A percentile compares a stretch with the other conserved stretches of the same genome.
Evolutionary conservation across 2,113 vertebrate genomes (phyloP).

Genomic region (Aplodontia rufa): DNA sequence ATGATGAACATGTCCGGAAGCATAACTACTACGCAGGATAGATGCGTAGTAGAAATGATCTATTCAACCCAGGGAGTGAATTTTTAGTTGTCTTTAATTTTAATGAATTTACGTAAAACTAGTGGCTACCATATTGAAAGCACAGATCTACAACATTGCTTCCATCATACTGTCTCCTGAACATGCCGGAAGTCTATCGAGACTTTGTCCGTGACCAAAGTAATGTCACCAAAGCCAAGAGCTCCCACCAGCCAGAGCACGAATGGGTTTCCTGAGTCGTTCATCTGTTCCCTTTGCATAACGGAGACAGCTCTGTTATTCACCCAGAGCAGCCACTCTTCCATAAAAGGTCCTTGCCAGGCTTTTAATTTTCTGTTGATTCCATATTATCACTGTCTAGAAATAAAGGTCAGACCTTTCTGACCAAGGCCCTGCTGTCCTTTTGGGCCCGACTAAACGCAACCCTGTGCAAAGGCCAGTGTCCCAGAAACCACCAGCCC

Average conservation of each 20-base stretch:
- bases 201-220: background rate
- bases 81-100: background rate
- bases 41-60: background rate
- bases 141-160: background rate
- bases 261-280: background rate
- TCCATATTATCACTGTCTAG: background rate
- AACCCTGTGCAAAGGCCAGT: background rate
- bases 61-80: background rate
- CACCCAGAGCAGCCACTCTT: background rate
- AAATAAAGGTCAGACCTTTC: background rate
- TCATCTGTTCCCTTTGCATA: background rate
- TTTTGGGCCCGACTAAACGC: background rate
- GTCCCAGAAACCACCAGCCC: slow-evolving; percentile 49
- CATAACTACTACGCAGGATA: background rate
- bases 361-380: background rate
- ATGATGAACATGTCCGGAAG: background rate
- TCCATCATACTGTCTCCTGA: background rate
- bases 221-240: background rate
- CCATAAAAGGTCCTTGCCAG: background rate
- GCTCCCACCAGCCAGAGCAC: background rate
- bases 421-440: background rate
- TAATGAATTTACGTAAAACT: background rate
- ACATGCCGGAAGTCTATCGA: background rate
- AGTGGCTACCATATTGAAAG: background rate
- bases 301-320: background rate